These are phyloP conservation scores for Clostera curtula DNA, from an alignment of 2,888 invertebrate species.

Conservation along the genomic window DNA sequence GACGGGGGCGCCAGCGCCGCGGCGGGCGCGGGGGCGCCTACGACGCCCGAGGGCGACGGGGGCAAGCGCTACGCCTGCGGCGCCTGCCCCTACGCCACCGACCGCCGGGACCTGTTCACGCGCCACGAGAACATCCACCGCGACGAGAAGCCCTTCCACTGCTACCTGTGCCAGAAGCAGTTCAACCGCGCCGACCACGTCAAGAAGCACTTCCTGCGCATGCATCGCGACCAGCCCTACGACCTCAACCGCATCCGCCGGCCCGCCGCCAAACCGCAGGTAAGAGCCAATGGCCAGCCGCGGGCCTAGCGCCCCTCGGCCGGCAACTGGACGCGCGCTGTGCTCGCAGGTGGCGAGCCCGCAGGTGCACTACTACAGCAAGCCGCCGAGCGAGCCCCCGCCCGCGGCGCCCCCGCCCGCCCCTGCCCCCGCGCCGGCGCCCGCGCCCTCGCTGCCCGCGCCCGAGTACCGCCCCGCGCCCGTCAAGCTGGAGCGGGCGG, in stretches of 20 bases:
- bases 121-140: slow-evolving; percentile 95
- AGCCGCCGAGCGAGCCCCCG: slow-evolving; percentile 66
- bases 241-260: slow-evolving; percentile 87
- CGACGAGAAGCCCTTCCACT: slow-evolving; percentile 95
- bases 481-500: slow-evolving; percentile 54
- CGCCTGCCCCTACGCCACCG: slow-evolving; percentile 93
- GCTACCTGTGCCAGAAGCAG: slow-evolving; percentile 93
- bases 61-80: slow-evolving; percentile 88
- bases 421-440: slow-evolving; percentile 24
- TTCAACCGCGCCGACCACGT: slow-evolving; percentile 96
- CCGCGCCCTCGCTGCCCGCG: slow-evolving; percentile 19
- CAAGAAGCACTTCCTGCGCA: slow-evolving; percentile 93
- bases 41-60: slow-evolving; percentile 21
- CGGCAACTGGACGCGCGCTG: slow-evolving; percentile 4
- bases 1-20: slow-evolving; percentile 10
- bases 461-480: slow-evolving; percentile 27
- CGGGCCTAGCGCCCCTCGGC: slow-evolving; percentile 3
- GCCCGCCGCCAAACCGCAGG: slow-evolving; percentile 74
- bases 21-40: slow-evolving; percentile 15
- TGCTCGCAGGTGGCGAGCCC: slow-evolving; percentile 12
- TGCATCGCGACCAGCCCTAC: slow-evolving; percentile 93
- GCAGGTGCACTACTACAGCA: slow-evolving; percentile 40
- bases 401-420: slow-evolving; percentile 39
- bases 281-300: too few relatives aligned
- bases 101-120: slow-evolving; percentile 91